Base-by-base conservation (phyloP, 2,888 invertebrate species). In the Metellina segmentata region DNA sequence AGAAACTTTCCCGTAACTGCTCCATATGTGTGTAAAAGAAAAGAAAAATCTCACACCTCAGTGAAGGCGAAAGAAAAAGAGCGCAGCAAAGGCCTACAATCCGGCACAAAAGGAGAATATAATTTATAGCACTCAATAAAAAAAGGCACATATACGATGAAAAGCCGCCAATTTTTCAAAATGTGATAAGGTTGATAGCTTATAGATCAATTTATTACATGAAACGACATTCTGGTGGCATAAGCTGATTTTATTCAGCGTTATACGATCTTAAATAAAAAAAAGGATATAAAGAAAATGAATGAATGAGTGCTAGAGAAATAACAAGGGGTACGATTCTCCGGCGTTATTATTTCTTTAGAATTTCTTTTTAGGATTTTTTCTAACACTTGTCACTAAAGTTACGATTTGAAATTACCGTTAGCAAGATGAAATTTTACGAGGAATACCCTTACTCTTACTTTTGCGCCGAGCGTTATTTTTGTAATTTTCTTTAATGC, bases 131-230 rank as follows among this genome's bases (percentile, higher is more conserved):
- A 85, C 83, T 81, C 85, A 85, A 81, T 85, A 85, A 90, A 90
- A 87, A 82, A 77, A 85, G 75, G 72, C 71, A 49, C 85, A 61
- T 77, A 81, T 82, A 61, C 79, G 78, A 90, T 85, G 90, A 90
- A 85, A 85, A 81, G 85, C 90, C 90, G 72, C 90, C 85, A 85
- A 85, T 90, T 85, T 90, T 90, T 90, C 81, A 90, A 90, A 86
- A 90, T 86, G 81, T 81, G 85, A 90, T 90, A 90, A 85, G 75
- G 79, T 83, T 90, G 85, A 90, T 85, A 86, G 85, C 90, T 85
- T 90, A 85, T 90, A 90, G 81, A 90, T 86, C 90, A 90, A 85
- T 85, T 85, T 90, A 90, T 90, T 90, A 75, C 85, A 70, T 70
- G 81, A 85, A 90, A 90, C 85, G 74, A 69, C 69, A 51, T 75